Evolutionary conservation across 2,113 vertebrate species (phyloP).

Genomic region (Megaceryle maxima): DNA sequence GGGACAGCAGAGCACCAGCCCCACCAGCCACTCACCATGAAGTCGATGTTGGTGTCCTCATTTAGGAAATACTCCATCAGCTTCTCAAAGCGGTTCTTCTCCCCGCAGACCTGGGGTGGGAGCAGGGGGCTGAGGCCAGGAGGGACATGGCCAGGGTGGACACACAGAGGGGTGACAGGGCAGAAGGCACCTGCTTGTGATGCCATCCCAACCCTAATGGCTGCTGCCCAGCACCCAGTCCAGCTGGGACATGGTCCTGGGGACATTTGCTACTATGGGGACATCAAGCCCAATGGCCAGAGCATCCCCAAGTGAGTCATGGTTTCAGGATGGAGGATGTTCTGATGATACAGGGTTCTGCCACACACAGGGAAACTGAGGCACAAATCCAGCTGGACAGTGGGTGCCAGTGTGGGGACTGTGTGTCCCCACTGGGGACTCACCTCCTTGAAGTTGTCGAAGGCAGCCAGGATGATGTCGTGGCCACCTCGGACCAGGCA

Average conservation of each 20-base stretch:
- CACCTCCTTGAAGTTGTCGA: constrained; percentile 93
- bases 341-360: background rate
- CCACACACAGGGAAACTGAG: background rate
- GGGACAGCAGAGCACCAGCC: background rate
- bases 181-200: background rate
- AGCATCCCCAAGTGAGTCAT: accelerated
- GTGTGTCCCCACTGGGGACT: background rate
- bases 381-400: background rate
- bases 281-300: background rate
- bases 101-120: constrained; percentile 76
- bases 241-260: background rate
- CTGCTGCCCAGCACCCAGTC: background rate
- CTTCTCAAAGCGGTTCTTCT: constrained; percentile 84
- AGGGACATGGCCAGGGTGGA: background rate
- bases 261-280: background rate
- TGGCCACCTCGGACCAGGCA: constrained; percentile 94
- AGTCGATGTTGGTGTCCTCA: constrained; percentile 92
- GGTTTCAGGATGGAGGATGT: background rate
- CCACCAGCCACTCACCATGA: constrained; percentile 83
- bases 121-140: background rate
- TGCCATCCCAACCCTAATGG: background rate
- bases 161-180: background rate
- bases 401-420: accelerated
- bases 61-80: constrained; percentile 94
- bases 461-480: constrained; percentile 92